phyloP scores from a whole-genome alignment of 2,888 invertebrate species.

The Thymelicus sylvestris region DNA sequence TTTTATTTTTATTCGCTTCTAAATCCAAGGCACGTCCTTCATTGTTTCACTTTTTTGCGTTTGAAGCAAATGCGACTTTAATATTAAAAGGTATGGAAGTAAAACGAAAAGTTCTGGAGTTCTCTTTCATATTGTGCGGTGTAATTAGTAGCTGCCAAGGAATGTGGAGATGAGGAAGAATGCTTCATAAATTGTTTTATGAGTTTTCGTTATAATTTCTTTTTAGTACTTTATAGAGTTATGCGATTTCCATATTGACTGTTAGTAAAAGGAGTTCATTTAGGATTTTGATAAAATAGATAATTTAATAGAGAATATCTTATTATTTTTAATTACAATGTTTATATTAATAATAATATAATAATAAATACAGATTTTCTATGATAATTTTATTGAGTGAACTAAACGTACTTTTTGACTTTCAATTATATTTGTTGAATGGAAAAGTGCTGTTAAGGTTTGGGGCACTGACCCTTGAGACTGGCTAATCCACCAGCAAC shows the following conservation, averaged over 20 bases:
- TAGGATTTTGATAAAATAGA: no score
- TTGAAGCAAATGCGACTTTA: constrained; percentile 38
- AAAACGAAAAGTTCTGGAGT: constrained; percentile 34
- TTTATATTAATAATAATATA: no score
- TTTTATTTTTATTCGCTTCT: constrained; percentile 30
- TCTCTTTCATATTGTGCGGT: constrained; percentile 32
- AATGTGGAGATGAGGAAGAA: constrained; percentile 29
- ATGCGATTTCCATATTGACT: no score
- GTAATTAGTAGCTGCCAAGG: constrained; percentile 34
- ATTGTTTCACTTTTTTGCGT: constrained; percentile 37
- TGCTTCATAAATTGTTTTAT: constrained; percentile 28
- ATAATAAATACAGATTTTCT: no score
- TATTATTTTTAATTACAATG: no score
- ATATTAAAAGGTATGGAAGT: constrained; percentile 37
- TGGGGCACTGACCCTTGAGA: neutral
- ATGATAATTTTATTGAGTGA: no score
- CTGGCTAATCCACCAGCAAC: constrained; percentile 78
- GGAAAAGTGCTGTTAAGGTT: neutral
- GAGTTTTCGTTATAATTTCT: constrained; percentile 3
- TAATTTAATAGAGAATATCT: no score
- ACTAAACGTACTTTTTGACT: no score
- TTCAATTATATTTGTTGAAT: neutral
- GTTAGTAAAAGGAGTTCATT: no score
- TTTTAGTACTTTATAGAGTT: neutral
- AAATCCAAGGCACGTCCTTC: constrained; percentile 40